Evolutionary conservation across 2,113 vertebrate species (phyloP), one percentile per base, ranked within the genome.

Genomic region (Acanthisitta chloris): DNA sequence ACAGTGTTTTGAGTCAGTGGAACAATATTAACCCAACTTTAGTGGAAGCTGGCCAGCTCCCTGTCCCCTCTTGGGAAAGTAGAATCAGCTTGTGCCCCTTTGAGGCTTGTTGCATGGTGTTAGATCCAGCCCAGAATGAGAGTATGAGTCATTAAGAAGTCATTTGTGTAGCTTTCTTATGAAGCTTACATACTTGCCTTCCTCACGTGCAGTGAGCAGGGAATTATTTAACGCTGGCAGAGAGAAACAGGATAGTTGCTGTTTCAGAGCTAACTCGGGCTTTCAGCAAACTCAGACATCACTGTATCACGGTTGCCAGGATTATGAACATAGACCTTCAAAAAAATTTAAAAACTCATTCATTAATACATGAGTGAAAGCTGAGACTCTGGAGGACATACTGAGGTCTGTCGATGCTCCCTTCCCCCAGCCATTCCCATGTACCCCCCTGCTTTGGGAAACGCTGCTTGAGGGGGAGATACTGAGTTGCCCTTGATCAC

Each of bases 401-500:
- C 67, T 74, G 84, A 95, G 81, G 76, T 95, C 84, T 90, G 76
- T 72, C 92, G 20, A 13, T 16, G 5, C 72, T 94, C 92, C 95
- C 90, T 94, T 88, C 36, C 95, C 90, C 93, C 86, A 84, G 92
- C 94, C 93, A 94, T 95, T 96, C 96, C 96, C 96, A 90, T 81
- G 78, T 86, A 64, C 62, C 86, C 94, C 90, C 92, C 94, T 95
- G 92, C 93, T 97, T 96, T 97, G 96, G 97, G 94, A 96, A 95
- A 88, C 1, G 84, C 95, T 96, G 96, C 97, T 96, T 17, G 42
- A 97, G 97, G 95, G 94, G 92, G 69, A 97, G 86, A 97, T 97
- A 96, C 96, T 97, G 96, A 97, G 97, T 96, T 97, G 88, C 94
- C 95, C 95, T 97, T 97, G 97, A 97, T 97, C 97, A 96, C 97